Conservation (phyloP, 2,797 vertebrate species). For the Leptodactylus fallax region DNA sequence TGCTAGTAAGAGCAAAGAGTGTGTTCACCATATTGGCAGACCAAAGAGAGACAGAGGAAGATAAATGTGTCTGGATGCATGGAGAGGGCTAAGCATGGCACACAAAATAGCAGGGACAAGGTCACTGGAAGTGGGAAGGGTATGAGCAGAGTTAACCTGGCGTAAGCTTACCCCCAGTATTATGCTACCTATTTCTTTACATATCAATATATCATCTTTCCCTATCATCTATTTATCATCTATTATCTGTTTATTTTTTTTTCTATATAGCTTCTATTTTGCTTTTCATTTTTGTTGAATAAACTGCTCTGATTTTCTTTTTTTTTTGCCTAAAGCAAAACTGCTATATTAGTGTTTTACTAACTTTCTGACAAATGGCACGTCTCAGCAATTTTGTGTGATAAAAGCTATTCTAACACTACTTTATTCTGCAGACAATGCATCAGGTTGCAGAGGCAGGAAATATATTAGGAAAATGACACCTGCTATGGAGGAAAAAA, state of each 20-base stretch:
- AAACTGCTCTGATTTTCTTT: slow-evolving; percentile 6
- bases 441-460: slow-evolving; percentile 56
- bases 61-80: too few relatives aligned
- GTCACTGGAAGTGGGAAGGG: too few relatives aligned
- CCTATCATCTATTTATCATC: too few relatives aligned
- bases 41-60: too few relatives aligned
- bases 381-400: slow-evolving; percentile 51
- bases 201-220: too few relatives aligned
- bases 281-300: slow-evolving; percentile 48
- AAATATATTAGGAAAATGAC: slow-evolving; percentile 60
- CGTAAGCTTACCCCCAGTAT: too few relatives aligned
- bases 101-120: too few relatives aligned
- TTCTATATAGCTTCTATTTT: slow-evolving; percentile 2
- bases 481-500: slow-evolving; percentile 49
- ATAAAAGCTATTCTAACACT: slow-evolving; percentile 56
- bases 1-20: too few relatives aligned
- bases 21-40: too few relatives aligned
- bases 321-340: slow-evolving; percentile 22
- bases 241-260: neutral
- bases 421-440: slow-evolving; percentile 59
- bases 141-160: too few relatives aligned
- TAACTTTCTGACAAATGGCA: neutral
- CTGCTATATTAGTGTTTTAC: slow-evolving; percentile 16
- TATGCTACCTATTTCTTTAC: too few relatives aligned
- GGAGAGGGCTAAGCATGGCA: too few relatives aligned